phyloP scores from a whole-genome alignment of 2,797 vertebrate species.

The Hydrophis major region DNA sequence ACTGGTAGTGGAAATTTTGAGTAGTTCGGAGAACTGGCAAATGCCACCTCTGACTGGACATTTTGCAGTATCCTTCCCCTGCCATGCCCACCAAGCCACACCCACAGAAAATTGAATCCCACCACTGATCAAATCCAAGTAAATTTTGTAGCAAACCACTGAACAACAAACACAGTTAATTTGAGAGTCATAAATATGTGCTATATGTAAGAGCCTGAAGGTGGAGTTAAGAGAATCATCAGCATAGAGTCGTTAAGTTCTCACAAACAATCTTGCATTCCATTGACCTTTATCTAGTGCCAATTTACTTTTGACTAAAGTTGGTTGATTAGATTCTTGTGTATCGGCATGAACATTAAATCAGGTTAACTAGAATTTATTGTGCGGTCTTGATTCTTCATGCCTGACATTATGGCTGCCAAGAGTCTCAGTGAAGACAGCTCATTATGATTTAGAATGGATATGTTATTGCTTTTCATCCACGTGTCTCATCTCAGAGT shows the following conservation, averaged over 20 bases:
- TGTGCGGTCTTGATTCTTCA: neutral
- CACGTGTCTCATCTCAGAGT: neutral
- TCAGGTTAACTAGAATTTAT: neutral
- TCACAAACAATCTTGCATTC: neutral
- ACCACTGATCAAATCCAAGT: too few species aligned
- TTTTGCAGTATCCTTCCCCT: too few species aligned
- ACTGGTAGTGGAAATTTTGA: too few species aligned
- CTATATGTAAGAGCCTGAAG: neutral
- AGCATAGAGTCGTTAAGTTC: neutral
- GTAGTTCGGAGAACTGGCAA: too few species aligned
- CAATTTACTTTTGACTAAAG: neutral
- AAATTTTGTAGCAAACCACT: neutral
- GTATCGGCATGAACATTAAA: neutral
- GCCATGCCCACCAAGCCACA: too few species aligned
- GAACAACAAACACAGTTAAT: conserved; percentile 13
- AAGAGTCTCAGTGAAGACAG: conserved; percentile 3
- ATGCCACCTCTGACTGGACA: too few species aligned
- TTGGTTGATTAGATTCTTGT: neutral
- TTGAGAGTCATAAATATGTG: neutral
- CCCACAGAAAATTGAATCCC: too few species aligned
- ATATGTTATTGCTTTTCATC: neutral
- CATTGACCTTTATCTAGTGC: neutral
- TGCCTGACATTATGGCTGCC: neutral
- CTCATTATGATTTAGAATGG: conserved; percentile 6
- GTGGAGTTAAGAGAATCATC: neutral